These are phyloP conservation scores for Solenodon paradoxus DNA, from an alignment of 2,113 vertebrate species.

Conservation along the genomic window DNA sequence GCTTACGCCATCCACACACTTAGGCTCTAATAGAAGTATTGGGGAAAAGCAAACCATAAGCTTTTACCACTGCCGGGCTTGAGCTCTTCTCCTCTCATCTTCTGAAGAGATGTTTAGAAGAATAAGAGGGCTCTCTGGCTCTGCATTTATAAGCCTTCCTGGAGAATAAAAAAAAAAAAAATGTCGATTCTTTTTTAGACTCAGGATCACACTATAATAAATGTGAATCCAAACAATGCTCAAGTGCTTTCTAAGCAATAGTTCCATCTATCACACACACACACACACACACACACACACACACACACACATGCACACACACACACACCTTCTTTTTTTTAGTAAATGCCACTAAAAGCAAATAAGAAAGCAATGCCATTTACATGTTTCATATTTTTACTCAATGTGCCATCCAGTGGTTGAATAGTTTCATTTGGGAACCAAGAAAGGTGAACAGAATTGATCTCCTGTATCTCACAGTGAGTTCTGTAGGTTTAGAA, in stretches of 20 bases:
- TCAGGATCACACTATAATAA: conserved; percentile 7
- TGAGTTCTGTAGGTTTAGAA: not conserved
- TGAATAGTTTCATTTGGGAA: not conserved
- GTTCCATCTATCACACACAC: not conserved
- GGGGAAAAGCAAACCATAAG: conserved; percentile 33
- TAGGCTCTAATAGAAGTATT: conserved; percentile 1
- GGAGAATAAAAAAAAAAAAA: too few relatives aligned
- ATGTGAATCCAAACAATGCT: conserved; percentile 2
- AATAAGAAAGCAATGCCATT: not conserved
- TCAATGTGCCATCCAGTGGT: not conserved
- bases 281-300: too few relatives aligned
- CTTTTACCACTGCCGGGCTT: not conserved
- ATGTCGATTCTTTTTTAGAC: conserved; percentile 45
- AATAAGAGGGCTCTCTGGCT: not conserved
- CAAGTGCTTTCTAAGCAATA: conserved; percentile 36
- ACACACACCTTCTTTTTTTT: not conserved
- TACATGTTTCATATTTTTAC: not conserved
- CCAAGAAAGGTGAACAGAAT: not conserved
- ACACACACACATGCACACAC: too few relatives aligned
- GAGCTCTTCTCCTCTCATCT: not conserved
- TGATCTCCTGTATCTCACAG: not conserved
- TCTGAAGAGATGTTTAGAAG: conserved; percentile 40
- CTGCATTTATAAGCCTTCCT: not conserved
- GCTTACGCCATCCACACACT: conserved; percentile 14
- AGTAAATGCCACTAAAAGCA: not conserved